A percentile compares a stretch with the other conserved stretches of the same genome.
Evolutionary conservation across 2,113 vertebrate species (phyloP).

Genomic region (Sylvicapra grimmia): DNA sequence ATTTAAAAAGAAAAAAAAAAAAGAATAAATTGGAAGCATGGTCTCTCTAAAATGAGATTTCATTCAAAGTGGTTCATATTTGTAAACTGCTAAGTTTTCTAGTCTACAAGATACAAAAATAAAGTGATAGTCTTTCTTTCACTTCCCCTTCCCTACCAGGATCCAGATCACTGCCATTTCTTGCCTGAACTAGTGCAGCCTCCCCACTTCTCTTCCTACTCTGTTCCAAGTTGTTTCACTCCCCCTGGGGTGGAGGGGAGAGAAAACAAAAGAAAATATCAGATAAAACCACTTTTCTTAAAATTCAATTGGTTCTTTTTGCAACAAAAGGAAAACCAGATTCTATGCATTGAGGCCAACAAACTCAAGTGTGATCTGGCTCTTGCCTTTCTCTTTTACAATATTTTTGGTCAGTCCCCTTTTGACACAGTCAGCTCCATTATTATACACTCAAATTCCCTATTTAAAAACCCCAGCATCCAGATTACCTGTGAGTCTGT

Average conservation of each 20-base stretch:
- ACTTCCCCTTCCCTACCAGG: not conserved
- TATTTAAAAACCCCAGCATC: not conserved
- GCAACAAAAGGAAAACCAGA: not conserved
- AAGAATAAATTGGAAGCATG: not conserved
- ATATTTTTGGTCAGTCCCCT: not conserved
- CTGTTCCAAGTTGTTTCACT: not conserved
- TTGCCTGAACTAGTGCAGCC: not conserved
- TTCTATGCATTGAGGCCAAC: not conserved
- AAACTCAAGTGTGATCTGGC: not conserved
- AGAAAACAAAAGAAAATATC: not conserved
- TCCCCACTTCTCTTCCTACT: not conserved
- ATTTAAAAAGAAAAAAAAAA: not conserved
- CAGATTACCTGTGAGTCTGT: not conserved
- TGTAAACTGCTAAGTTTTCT: not conserved
- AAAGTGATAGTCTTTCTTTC: not conserved
- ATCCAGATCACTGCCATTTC: not conserved
- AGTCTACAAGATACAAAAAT: not conserved
- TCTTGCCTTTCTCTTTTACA: not conserved
- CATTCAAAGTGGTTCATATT: not conserved
- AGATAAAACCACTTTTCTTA: not conserved
- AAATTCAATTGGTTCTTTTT: not conserved
- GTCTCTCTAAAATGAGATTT: not conserved
- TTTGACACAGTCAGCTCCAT: not conserved
- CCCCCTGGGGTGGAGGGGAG: too few relatives aligned
- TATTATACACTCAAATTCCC: not conserved